A percentile compares a stretch with the other conserved stretches of the same genome.
These are phyloP conservation scores for Hartigia nigra DNA, from an alignment of 2,888 invertebrate genomes.

Conservation along the genomic window DNA sequence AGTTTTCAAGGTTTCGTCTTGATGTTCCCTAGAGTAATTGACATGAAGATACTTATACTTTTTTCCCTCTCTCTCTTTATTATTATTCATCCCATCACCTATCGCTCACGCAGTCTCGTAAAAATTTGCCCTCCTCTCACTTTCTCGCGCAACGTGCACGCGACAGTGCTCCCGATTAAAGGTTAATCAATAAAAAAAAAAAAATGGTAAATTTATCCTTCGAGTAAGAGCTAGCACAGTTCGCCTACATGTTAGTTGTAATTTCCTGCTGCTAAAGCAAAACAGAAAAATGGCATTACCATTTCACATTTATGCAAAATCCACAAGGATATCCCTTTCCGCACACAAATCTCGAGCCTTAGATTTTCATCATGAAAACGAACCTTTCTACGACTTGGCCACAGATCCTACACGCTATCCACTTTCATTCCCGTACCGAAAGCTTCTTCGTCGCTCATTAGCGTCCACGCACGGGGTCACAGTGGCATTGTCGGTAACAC, in stretches of 20 bases:
- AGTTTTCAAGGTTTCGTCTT: slow-evolving; percentile 27
- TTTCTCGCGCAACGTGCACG: not conserved
- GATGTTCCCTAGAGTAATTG: slow-evolving; percentile 88
- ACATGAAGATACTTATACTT: slow-evolving; percentile 78
- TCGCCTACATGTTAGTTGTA: not conserved
- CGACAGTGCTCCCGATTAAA: not conserved
- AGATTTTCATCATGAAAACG: not conserved
- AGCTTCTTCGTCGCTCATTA: not conserved
- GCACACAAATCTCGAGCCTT: not conserved
- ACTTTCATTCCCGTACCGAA: not conserved
- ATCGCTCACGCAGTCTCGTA: not conserved
- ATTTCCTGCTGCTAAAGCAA: not conserved
- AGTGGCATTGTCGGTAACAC: slow-evolving; percentile 41
- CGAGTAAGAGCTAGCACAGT: not conserved
- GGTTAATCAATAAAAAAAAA: not conserved
- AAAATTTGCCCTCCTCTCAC: not conserved
- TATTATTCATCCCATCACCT: not conserved
- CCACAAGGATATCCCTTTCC: not conserved
- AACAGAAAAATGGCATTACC: not conserved
- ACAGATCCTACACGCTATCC: not conserved
- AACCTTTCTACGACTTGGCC: not conserved
- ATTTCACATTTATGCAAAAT: not conserved
- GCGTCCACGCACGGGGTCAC: slow-evolving; percentile 31
- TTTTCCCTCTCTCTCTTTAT: slow-evolving; percentile 9
- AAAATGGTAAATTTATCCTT: not conserved